These are phyloP conservation scores for Crenichthys baileyi DNA, from an alignment of 2,797 vertebrate species.

Conservation along the genomic window DNA sequence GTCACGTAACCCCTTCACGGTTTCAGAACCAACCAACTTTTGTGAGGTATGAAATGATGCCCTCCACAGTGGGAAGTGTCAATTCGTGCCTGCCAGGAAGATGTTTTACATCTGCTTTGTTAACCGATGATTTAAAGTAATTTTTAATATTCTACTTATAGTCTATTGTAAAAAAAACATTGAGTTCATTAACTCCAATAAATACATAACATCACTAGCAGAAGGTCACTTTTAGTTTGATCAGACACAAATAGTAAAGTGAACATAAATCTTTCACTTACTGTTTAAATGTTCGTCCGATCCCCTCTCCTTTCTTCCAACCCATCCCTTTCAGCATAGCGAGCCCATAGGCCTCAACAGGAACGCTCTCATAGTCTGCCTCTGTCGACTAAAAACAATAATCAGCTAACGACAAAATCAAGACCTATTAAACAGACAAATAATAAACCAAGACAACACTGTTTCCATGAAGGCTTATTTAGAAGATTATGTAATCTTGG, in stretches of 20 bases:
- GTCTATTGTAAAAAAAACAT: no score
- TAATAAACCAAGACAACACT: background rate
- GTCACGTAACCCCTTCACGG: no score
- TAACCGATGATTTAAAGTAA: no score
- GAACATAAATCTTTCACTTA: slow-evolving; percentile 65
- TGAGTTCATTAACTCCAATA: background rate
- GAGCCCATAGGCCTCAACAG: slow-evolving; percentile 88
- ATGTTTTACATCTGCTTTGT: no score
- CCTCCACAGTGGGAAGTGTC: no score
- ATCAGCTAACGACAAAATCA: background rate
- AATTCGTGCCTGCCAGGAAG: no score
- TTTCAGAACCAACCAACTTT: no score
- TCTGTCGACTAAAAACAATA: slow-evolving; percentile 81
- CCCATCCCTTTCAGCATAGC: slow-evolving; percentile 94
- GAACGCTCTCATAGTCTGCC: slow-evolving; percentile 87
- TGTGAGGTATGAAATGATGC: no score
- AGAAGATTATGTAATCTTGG: slow-evolving; percentile 46
- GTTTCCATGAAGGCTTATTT: background rate
- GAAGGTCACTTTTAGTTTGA: background rate
- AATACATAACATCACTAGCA: background rate
- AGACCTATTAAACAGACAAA: slow-evolving; percentile 1
- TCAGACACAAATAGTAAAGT: background rate
- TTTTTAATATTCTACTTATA: no score
- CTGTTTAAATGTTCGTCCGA: slow-evolving; percentile 91
- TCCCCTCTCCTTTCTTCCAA: slow-evolving; percentile 88